Conservation (phyloP, 2,113 vertebrate genomes). For the Grammomys dolichurus region DNA sequence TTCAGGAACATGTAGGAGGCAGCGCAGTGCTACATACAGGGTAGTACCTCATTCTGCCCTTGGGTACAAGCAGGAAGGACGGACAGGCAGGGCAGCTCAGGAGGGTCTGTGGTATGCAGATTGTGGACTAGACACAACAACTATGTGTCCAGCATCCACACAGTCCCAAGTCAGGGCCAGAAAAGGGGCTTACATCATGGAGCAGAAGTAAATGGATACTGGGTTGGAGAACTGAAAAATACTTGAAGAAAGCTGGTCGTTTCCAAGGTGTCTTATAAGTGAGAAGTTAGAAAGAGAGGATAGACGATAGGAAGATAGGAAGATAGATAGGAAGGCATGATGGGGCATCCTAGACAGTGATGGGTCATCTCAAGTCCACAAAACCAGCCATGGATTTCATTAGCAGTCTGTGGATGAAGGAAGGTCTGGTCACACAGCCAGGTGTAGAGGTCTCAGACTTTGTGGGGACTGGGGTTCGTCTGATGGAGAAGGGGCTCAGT, state of each 20-base stretch:
- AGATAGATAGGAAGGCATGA: fast-evolving
- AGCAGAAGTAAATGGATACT: not conserved
- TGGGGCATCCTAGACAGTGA: not conserved
- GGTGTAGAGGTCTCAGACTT: fast-evolving
- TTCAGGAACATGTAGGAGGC: not conserved
- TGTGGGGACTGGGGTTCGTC: fast-evolving
- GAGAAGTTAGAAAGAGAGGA: too few species aligned
- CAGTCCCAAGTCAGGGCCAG: fast-evolving
- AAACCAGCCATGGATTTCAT: fast-evolving
- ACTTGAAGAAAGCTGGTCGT: fast-evolving
- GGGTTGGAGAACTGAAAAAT: not conserved
- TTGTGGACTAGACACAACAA: not conserved
- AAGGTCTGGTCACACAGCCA: fast-evolving
- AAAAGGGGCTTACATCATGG: fast-evolving
- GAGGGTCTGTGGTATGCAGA: fast-evolving
- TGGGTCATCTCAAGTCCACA: too few species aligned
- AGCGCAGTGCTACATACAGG: fast-evolving
- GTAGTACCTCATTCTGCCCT: fast-evolving
- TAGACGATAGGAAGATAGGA: too few species aligned
- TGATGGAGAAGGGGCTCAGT: fast-evolving
- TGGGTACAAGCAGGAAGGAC: fast-evolving
- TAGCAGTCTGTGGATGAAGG: fast-evolving
- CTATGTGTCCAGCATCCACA: not conserved
- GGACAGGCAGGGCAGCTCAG: not conserved
- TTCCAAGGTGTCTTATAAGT: not conserved